Conservation (phyloP, 2,888 invertebrate genomes). For the Leptopilina myrica region DNA sequence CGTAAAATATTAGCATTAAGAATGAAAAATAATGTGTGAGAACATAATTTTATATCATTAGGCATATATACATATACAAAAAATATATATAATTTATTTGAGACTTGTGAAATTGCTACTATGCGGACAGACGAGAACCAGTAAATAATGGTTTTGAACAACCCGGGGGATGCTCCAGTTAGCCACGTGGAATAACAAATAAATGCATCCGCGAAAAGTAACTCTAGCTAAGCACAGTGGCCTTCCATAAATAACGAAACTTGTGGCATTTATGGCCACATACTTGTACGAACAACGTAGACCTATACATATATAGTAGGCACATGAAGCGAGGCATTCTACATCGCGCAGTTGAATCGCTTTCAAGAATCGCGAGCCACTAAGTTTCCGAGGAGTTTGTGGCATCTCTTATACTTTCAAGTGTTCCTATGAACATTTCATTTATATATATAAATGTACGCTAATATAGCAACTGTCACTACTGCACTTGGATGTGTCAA, state of each 20-base stretch:
- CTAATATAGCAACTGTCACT: conserved; percentile 1
- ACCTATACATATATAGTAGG: conserved; percentile 43
- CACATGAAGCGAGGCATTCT: conserved; percentile 33
- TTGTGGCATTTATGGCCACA: conserved; percentile 70
- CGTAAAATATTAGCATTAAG: no score
- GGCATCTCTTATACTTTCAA: conserved; percentile 11
- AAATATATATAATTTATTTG: conserved; percentile 67
- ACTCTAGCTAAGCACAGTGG: conserved; percentile 65
- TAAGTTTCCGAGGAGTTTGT: conserved; percentile 25
- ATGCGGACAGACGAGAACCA: conserved; percentile 52
- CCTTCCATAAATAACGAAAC: conserved; percentile 68
- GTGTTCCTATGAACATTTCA: conserved; percentile 8
- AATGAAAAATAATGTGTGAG: no score
- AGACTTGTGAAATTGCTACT: conserved; percentile 57
- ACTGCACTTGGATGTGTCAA: background rate
- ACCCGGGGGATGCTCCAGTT: conserved; percentile 44
- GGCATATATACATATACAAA: background rate
- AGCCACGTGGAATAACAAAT: conserved; percentile 68
- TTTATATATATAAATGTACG: background rate
- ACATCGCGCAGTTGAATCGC: conserved; percentile 41
- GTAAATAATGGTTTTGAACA: conserved; percentile 65
- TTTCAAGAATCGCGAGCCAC: conserved; percentile 42
- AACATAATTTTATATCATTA: conserved; percentile 56
- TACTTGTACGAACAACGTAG: conserved; percentile 63
- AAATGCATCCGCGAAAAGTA: conserved; percentile 71